Base-by-base conservation (phyloP, 2,888 invertebrate species). In the Synergus gifuensis region DNA sequence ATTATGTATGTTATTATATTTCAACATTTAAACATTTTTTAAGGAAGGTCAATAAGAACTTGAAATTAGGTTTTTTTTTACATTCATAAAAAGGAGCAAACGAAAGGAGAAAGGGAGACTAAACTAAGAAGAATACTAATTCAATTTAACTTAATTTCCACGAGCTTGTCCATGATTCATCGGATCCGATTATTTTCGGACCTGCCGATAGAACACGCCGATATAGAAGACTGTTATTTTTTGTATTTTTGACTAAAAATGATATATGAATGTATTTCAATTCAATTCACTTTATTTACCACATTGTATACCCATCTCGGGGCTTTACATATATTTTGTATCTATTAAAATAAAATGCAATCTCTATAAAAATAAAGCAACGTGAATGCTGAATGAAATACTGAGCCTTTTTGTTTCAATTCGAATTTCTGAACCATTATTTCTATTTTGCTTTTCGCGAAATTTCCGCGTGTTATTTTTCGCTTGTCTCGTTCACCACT, bases 101-200 rank as follows among this genome's bases (percentile, higher is more conserved):
- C 36, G 69, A 36, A 54, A n/a, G 73, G 54, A 73, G 73, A 73
- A 73, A 73, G 73, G 36, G 54, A 73, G 49, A 73, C 11, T 54
- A 28, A 66, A 44, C 44, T 67, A 40, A 40, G n/a, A 69, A 69
- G 49, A 73, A 73, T 73, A 73, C 73, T 54, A 73, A 73, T 73
- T 73, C 54, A 54, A 73, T 73, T 73, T 54, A 54, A 54, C 54
- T 54, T 54, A 36, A 73, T 73, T 73, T 54, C 36, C 54, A 49
- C 36, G 54, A 73, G 54, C n/a, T 54, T 40, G 49, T 73, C 54
- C 36, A 54, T 73, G 49, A 73, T 73, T 73, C 49, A 54, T 73
- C 73, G 73, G 54, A 73, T 73, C 54, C 36, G 73, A 16, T 73
- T 49, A 54, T 73, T 73, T 73, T 54, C 36, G 49, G 54, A 73